Evolutionary conservation across 2,888 invertebrate species (phyloP), one percentile per base, ranked within the genome.

Genomic region (Geophilus truncorum): DNA sequence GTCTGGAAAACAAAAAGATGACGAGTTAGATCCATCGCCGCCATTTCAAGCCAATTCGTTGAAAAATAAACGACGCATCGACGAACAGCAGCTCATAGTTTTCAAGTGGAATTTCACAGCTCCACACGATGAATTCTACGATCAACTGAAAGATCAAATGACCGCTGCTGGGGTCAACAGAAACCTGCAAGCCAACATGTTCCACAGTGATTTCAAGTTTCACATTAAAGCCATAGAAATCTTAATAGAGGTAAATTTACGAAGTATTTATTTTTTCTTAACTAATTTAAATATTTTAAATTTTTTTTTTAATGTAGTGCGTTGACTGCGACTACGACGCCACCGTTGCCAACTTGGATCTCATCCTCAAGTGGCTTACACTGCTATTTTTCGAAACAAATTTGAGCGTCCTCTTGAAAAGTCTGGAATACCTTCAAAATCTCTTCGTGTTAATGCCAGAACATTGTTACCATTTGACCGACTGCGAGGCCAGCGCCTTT

Each of bases 371-470:
- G 87, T 99, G 98, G 98, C 87, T 97, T 84, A 97, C 98, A 0
- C 88, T 99, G 77, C 90, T 98, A 82, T 99, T 99, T 89, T 98
- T 97, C 86, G 98, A 99, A 88, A 99, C 98, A 28, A 99, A 99
- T 89, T 98, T 98, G 10, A 96, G 97, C 18, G 98, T 98, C 45
- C 90, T 98, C 82, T 90, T 98, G 84, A 97, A 96, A 89, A 96
- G 94, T n/a, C 89, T 98, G 84, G 98, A 98, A 86, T 98, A 96
- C 87, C 89, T 98, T 12, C 92, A 93, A 82, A 88, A 91, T 21
- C 93, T 97, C 81, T 97, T 98, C 87, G 91, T 91, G 82, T 90
- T 92, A 86, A 89, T 97, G 34, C 92, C 93, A 77, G 92, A 93
- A 57, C 91, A 91, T 82, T 92, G 93, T 82, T 97, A 97, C 86